These are phyloP conservation scores for Wasmannia auropunctata DNA, from an alignment of 1,140 invertebrate species.

Conservation along the genomic window DNA sequence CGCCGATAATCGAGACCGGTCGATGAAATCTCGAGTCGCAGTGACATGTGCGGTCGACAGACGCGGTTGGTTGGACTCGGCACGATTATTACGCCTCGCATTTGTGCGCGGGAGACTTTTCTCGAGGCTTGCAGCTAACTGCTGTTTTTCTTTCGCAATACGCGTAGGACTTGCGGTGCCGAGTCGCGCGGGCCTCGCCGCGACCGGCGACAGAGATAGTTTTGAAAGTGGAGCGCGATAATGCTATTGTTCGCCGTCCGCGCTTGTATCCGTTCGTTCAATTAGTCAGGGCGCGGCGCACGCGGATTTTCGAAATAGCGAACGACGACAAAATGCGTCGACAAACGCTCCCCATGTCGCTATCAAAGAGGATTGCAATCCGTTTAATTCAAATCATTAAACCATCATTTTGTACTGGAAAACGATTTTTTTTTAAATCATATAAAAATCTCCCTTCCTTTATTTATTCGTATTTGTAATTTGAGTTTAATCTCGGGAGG, in stretches of 20 bases:
- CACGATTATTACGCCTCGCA: not conserved
- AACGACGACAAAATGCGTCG: slow-evolving; percentile 3
- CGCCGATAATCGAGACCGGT: not conserved
- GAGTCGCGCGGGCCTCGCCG: not conserved
- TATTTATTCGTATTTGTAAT: not conserved
- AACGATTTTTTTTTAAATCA: not conserved
- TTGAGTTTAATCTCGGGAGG: not conserved
- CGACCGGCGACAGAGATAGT: slow-evolving; percentile 28
- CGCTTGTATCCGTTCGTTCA: slow-evolving; percentile 38
- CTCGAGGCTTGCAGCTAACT: not conserved
- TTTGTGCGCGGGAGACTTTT: slow-evolving; percentile 30
- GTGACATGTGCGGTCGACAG: slow-evolving; percentile 41
- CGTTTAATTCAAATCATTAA: not conserved
- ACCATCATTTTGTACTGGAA: not conserved
- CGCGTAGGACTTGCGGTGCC: slow-evolving; percentile 45
- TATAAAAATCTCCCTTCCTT: not conserved
- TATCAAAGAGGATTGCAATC: not conserved
- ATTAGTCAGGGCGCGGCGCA: slow-evolving; percentile 35
- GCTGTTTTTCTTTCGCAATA: slow-evolving; percentile 46
- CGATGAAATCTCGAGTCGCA: slow-evolving; percentile 14
- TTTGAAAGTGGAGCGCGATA: slow-evolving; percentile 58
- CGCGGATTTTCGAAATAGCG: slow-evolving; percentile 24
- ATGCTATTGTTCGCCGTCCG: slow-evolving; percentile 43
- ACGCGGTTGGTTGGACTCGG: slow-evolving; percentile 19
- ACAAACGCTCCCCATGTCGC: not conserved